Percentiles rank a stretch among this genome's conserved stretches.
Conservation (phyloP, 1,140 invertebrate species). For the Lethocerus indicus region DNA sequence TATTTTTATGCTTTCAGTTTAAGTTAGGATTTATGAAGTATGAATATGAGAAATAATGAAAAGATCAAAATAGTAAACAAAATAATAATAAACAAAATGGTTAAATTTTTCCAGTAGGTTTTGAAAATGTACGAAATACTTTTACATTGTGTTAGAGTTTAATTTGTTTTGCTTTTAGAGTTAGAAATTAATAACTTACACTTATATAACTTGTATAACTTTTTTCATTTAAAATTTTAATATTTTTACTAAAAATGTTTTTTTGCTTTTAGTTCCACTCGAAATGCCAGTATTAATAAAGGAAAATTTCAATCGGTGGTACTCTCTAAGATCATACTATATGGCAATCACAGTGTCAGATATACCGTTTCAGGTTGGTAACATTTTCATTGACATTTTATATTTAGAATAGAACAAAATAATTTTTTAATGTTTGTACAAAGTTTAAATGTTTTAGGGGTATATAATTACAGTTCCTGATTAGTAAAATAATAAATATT, state of each 20-base stretch:
- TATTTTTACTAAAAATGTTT: constrained; percentile 2
- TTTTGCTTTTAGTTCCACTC: constrained; percentile 60
- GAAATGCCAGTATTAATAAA: constrained; percentile 89
- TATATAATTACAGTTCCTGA: neutral
- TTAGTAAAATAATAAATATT: neutral
- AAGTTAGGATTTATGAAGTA: too few species aligned
- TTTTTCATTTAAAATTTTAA: neutral
- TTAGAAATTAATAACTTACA: too few species aligned
- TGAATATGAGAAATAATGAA: too few species aligned
- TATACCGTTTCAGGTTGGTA: constrained; percentile 80
- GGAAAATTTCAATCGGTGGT: constrained; percentile 96
- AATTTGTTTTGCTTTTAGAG: too few species aligned
- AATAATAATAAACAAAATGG: too few species aligned
- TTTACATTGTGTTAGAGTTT: too few species aligned
- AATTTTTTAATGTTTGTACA: neutral
- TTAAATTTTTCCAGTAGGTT: too few species aligned
- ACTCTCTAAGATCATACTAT: constrained; percentile 89
- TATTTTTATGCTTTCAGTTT: neutral
- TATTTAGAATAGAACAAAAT: neutral
- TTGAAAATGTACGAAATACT: too few species aligned
- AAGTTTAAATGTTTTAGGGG: neutral
- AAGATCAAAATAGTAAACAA: too few species aligned
- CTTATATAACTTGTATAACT: neutral
- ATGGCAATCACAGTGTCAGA: constrained; percentile 90
- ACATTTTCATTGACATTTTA: neutral